Conservation (phyloP, 2,888 invertebrate species). For the Leistus spinibarbis region DNA sequence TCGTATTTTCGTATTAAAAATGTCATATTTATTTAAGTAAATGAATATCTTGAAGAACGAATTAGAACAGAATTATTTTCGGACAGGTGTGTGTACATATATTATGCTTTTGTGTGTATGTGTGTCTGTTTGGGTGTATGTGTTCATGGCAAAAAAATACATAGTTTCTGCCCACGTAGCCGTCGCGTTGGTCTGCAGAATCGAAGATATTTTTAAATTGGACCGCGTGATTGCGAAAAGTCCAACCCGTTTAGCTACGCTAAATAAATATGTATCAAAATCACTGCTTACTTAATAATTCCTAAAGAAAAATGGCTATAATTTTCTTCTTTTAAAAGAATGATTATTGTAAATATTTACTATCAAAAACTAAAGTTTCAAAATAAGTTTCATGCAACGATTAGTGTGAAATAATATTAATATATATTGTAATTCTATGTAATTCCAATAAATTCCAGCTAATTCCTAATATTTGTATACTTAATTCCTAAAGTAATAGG, state of each 20-base stretch:
- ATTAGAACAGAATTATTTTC: conserved; percentile 11
- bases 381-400: too few relatives aligned
- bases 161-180: conserved; percentile 32
- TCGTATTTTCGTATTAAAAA: conserved; percentile 4
- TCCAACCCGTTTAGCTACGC: neutral
- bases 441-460: too few relatives aligned
- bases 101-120: too few relatives aligned
- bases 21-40: conserved; percentile 15
- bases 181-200: conserved; percentile 36
- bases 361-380: too few relatives aligned
- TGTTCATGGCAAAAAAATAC: conserved; percentile 27
- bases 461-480: too few relatives aligned
- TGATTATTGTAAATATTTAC: too few relatives aligned
- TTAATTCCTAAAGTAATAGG: too few relatives aligned
- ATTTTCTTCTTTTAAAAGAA: too few relatives aligned
- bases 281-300: neutral
- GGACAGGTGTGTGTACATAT: conserved; percentile 6
- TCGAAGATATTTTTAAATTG: conserved; percentile 35
- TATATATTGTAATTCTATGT: too few relatives aligned
- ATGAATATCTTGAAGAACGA: neutral
- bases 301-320: too few relatives aligned
- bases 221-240: conserved; percentile 29
- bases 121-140: neutral
- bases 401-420: too few relatives aligned
- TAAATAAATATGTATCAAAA: neutral